Evolutionary conservation across 64 coral and sea anemone genomes (phyloP).

Genomic region (Dendronephthya gigantea): DNA sequence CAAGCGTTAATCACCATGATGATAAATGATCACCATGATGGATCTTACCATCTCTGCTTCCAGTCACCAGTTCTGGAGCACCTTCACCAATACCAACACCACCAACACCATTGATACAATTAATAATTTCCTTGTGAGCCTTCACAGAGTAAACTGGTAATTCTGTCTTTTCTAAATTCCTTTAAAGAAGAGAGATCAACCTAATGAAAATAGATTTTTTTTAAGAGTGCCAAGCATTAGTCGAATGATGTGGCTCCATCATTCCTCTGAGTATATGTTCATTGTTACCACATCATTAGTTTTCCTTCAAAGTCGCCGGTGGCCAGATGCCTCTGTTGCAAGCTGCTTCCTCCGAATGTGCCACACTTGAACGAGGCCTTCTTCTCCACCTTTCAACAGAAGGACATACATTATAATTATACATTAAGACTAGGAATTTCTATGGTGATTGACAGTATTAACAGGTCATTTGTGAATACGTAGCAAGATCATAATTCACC

Average conservation of each 20-base stretch:
- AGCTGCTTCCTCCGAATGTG: constrained; percentile 73
- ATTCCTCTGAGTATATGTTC: not conserved
- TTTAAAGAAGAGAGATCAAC: not conserved
- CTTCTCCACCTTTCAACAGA: constrained; percentile 68
- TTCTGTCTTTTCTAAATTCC: constrained; percentile 98
- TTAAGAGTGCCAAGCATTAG: not conserved
- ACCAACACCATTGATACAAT: constrained; percentile 89
- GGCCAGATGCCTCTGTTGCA: constrained; percentile 85
- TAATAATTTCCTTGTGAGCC: constrained; percentile 92
- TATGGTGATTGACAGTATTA: too few species aligned
- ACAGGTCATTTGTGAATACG: too few species aligned
- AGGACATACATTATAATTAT: not conserved
- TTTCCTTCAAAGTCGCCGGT: constrained; percentile 99
- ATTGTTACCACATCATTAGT: constrained; percentile 83
- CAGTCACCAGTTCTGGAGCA: constrained; percentile 90
- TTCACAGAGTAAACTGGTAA: constrained; percentile 90
- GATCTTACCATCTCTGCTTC: constrained; percentile 93
- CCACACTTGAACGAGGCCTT: constrained; percentile 77
- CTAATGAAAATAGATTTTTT: not conserved
- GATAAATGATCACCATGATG: not conserved
- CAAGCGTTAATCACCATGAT: not conserved
- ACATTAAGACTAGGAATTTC: too few species aligned
- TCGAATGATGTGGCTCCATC: not conserved
- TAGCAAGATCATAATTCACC: too few species aligned
- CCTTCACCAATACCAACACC: constrained; percentile 84